phyloP scores from a whole-genome alignment of 2,888 invertebrate species.

The Corythucha ciliata region DNA sequence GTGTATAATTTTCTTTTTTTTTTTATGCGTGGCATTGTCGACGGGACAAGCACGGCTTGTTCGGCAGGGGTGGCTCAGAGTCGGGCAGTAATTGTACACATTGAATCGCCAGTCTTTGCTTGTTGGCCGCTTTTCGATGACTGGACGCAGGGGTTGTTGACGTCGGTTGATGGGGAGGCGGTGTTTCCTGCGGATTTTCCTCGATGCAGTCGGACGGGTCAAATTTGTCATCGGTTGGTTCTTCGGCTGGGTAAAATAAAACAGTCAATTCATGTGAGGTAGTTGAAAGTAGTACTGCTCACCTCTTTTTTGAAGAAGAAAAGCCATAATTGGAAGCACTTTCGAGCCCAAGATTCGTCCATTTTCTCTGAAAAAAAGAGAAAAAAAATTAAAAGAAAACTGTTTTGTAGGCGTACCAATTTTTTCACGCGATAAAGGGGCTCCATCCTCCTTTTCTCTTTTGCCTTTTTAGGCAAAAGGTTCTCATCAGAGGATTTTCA shows the following conservation, averaged over 20 bases:
- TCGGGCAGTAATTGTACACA: conserved; percentile 28
- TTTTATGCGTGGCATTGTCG: conserved; percentile 3
- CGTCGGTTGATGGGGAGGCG: too few relatives aligned
- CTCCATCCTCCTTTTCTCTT: too few relatives aligned
- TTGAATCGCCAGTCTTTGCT: conserved; percentile 24
- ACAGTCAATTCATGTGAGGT: too few relatives aligned
- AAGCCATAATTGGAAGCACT: conserved; percentile 27
- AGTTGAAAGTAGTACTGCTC: too few relatives aligned
- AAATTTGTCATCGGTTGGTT: conserved; percentile 2
- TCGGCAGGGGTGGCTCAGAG: conserved; percentile 21
- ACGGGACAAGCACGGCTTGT: not conserved
- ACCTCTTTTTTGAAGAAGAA: conserved; percentile 24
- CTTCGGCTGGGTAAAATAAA: conserved; percentile 8
- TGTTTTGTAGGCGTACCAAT: too few relatives aligned
- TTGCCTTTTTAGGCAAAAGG: too few relatives aligned
- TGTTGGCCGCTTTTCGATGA: conserved; percentile 2
- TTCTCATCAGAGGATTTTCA: too few relatives aligned
- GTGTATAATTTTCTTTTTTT: not conserved
- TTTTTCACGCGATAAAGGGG: too few relatives aligned
- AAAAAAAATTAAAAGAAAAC: too few relatives aligned
- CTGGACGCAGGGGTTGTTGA: too few relatives aligned
- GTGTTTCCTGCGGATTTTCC: not conserved
- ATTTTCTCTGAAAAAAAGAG: conserved; percentile 20
- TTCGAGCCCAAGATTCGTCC: conserved; percentile 27
- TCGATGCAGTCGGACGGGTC: not conserved